Conservation (phyloP, 2,888 invertebrate genomes). For the Eristalis pertinax region DNA sequence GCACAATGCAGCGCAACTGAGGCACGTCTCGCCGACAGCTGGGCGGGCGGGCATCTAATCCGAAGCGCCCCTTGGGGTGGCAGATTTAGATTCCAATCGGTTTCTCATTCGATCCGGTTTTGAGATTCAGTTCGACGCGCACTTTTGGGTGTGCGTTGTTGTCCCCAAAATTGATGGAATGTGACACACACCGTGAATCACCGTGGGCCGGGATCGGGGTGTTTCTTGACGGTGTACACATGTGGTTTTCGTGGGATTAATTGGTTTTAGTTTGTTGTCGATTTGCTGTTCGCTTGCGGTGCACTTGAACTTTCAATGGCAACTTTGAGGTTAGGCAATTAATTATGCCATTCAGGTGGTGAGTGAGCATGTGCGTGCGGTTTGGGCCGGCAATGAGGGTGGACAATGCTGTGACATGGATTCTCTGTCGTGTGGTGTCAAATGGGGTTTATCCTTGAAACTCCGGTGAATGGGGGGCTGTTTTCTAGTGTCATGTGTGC, state of each 20-base stretch:
- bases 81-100: no score
- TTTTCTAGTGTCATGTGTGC: no score
- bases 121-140: not conserved
- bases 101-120: not conserved
- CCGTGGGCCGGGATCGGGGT: no score
- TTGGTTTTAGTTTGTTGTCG: not conserved
- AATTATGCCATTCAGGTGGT: conserved; percentile 19
- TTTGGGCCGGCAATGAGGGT: not conserved
- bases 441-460: not conserved
- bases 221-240: not conserved
- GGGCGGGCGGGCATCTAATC: not conserved
- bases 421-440: not conserved
- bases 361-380: not conserved
- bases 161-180: not conserved
- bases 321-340: conserved; percentile 42
- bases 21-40: not conserved
- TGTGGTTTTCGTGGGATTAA: not conserved
- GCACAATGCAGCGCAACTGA: conserved; percentile 18
- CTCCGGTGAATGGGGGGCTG: no score
- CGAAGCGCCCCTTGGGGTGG: not conserved
- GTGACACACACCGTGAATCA: no score
- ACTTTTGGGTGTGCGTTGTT: not conserved
- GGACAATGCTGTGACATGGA: not conserved
- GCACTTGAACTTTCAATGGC: conserved; percentile 47
- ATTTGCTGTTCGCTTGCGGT: not conserved